Percentiles rank a stretch among this genome's conserved stretches.
Evolutionary conservation across 2,113 vertebrate genomes (phyloP).

Genomic region (Recurvirostra avosetta): DNA sequence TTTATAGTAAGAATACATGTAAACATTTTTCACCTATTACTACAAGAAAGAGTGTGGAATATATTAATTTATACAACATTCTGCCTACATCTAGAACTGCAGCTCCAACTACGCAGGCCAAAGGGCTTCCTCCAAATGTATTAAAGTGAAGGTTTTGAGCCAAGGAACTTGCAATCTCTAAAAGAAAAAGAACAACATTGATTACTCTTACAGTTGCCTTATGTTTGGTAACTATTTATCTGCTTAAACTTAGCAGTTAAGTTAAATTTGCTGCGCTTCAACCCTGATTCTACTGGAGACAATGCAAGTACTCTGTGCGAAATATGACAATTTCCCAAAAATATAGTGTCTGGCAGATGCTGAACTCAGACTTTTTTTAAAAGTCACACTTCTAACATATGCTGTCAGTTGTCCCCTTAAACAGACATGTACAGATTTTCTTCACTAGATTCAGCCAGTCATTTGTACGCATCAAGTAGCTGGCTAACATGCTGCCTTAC

Average conservation of each 20-base stretch:
- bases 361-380: neutral
- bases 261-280: neutral
- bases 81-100: slow-evolving; percentile 87
- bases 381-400: neutral
- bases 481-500: neutral
- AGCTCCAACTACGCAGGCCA: slow-evolving; percentile 83
- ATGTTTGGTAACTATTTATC: neutral
- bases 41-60: neutral
- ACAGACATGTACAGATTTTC: neutral
- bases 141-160: slow-evolving; percentile 80
- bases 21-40: neutral
- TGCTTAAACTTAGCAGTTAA: neutral
- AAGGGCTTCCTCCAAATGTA: slow-evolving; percentile 89
- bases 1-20: neutral
- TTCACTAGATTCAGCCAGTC: neutral
- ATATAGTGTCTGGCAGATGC: neutral
- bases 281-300: neutral
- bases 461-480: neutral
- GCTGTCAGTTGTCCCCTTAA: neutral
- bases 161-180: slow-evolving; percentile 87
- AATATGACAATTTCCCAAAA: neutral
- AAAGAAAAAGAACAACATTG: neutral
- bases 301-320: neutral
- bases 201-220: neutral
- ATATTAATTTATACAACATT: neutral